Conservation (phyloP, 2,888 invertebrate species). For the Amphipoea oculea region DNA sequence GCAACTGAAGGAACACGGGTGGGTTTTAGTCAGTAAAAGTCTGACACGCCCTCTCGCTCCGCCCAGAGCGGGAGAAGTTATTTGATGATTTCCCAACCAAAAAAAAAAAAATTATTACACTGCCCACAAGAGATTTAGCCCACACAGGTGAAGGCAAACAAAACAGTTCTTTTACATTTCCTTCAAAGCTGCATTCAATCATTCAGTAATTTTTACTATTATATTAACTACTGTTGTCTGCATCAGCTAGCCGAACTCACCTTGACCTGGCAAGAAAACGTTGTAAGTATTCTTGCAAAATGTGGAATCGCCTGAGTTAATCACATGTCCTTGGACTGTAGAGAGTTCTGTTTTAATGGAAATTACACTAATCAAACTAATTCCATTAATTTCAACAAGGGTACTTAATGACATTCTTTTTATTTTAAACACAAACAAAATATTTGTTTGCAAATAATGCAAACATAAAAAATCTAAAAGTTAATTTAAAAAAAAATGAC, state of each 20-base stretch:
- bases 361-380: not conserved
- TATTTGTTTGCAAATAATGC: not conserved
- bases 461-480: not conserved
- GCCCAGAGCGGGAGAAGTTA: no score
- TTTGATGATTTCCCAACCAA: no score
- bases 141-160: not conserved
- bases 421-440: no score
- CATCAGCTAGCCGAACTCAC: not conserved
- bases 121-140: not conserved
- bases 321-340: slow-evolving; percentile 29
- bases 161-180: not conserved
- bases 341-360: not conserved
- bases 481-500: no score
- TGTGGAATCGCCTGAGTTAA: slow-evolving; percentile 17
- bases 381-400: not conserved
- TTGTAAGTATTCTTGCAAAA: slow-evolving; percentile 15
- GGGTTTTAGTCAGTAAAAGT: no score
- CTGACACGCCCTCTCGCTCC: no score
- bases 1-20: no score
- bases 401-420: no score
- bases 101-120: no score
- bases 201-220: not conserved
- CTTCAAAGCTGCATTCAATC: not conserved
- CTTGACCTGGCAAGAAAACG: slow-evolving; percentile 14
- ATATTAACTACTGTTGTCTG: not conserved